Percentiles rank a stretch among this genome's conserved stretches.
These are phyloP conservation scores for Axea sp. DNA, from an alignment of 2,888 invertebrate genomes.

Conservation along the genomic window DNA sequence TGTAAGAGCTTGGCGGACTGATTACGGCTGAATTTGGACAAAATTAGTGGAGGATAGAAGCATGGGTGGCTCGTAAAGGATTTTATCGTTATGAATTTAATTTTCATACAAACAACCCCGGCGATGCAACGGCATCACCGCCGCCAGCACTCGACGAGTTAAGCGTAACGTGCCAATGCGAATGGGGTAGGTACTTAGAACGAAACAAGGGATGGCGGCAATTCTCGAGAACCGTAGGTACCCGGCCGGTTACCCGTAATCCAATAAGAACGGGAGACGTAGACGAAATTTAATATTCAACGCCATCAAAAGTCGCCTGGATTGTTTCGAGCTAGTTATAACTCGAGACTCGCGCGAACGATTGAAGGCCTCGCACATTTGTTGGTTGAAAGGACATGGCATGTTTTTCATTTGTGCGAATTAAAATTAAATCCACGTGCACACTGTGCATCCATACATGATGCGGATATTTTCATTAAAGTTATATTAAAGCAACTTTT, in stretches of 20 bases:
- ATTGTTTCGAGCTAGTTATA: conserved; percentile 75
- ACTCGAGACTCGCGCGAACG: conserved; percentile 64
- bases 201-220: conserved; percentile 67
- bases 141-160: conserved; percentile 67
- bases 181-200: conserved; percentile 70
- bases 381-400: conserved; percentile 29
- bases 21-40: conserved; percentile 50
- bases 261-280: conserved; percentile 76
- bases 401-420: conserved; percentile 41
- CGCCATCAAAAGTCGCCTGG: conserved; percentile 77
- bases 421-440: conserved; percentile 41
- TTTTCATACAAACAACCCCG: conserved; percentile 75
- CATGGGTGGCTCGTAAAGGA: conserved; percentile 69
- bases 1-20: conserved; percentile 15
- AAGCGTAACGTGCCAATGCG: conserved; percentile 73
- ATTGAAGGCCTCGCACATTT: conserved; percentile 48
- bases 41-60: conserved; percentile 38
- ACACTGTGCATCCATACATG: conserved; percentile 9
- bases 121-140: conserved; percentile 45
- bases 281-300: conserved; percentile 78
- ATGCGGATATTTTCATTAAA: conserved; percentile 11
- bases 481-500: conserved; percentile 15
- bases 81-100: conserved; percentile 77
- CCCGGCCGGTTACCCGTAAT: conserved; percentile 75
- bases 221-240: conserved; percentile 65